Evolutionary conservation across 2,888 invertebrate species (phyloP), one percentile per base, ranked within the genome.

Genomic region (Bembecia ichneumoniformis): DNA sequence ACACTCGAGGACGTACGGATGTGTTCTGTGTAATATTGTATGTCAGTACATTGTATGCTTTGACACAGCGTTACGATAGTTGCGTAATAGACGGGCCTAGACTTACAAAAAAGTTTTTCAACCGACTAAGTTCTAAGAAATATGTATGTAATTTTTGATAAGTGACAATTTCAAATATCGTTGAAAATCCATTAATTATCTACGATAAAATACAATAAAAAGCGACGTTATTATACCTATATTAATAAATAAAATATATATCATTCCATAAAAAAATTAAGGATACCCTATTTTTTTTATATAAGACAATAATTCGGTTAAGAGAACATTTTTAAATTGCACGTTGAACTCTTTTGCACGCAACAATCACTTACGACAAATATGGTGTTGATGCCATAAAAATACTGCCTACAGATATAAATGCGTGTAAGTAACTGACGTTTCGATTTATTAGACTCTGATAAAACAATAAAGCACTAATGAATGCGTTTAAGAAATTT

Each of bases 311-410:
- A 28, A 28, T 28, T 28, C 9, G 2, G 7, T 28, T 28, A 28
- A 28, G 28, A 28, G 7, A 7, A 28, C 28, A 28, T 28, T 28
- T 28, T 40, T 40, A 13, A 0, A 3, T 40, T 40, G 40, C 40
- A 55, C 72, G 72, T 72, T 71, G 70, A 71, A 63, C 71, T 71
- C 72, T 72, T 71, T 71, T 68, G 55, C 60, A 62, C 60, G 65
- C 54, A 59, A 48, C 55, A 44, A 52, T 52, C 54, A 52, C 10
- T 16, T 1, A 46, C 58, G 46, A 57, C 53, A 36, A 53, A 53
- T 55, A 57, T 51, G 53, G 55, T 49, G 50, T 57, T 56, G 48
- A 50, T 48, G 49, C 55, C 43, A 47, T 48, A 35, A 44, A 35
- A 43, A 44, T 16, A 48, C 54, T 46, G 50, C 51, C 60, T 59